Percentiles rank a stretch among this genome's conserved stretches.
phyloP scores from a whole-genome alignment of 2,113 vertebrate species.

The Ptilorrhoa leucosticta region DNA sequence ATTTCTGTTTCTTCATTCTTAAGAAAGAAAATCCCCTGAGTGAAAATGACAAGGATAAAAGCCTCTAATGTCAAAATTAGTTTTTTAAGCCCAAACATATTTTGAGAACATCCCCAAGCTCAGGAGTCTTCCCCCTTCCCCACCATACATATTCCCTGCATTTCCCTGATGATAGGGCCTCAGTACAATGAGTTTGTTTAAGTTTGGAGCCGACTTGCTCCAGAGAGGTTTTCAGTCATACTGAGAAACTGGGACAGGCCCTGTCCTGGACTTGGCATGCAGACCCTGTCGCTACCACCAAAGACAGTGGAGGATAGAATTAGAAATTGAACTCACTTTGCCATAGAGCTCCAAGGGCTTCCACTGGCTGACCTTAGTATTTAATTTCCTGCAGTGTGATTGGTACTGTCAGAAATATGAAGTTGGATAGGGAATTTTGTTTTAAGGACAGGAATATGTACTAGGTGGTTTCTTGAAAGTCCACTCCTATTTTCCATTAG shows the following conservation, averaged over 20 bases:
- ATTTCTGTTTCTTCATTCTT: not conserved
- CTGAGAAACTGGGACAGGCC: not conserved
- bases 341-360: not conserved
- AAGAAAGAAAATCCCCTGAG: not conserved
- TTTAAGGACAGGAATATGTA: not conserved
- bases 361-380: not conserved
- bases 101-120: not conserved
- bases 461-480: not conserved
- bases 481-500: not conserved
- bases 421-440: not conserved
- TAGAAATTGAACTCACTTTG: not conserved
- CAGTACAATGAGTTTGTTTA: not conserved
- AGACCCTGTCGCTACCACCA: not conserved
- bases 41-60: not conserved
- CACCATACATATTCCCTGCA: not conserved
- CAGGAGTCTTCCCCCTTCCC: not conserved
- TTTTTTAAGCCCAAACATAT: not conserved
- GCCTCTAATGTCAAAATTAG: not conserved
- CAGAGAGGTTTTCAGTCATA: not conserved
- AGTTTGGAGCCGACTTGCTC: not conserved
- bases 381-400: not conserved
- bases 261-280: not conserved
- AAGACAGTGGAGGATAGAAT: not conserved
- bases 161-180: not conserved
- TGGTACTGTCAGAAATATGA: not conserved